phyloP scores from a whole-genome alignment of 92 coral and sea anemone genomes.

The Galaxea fascicularis region DNA sequence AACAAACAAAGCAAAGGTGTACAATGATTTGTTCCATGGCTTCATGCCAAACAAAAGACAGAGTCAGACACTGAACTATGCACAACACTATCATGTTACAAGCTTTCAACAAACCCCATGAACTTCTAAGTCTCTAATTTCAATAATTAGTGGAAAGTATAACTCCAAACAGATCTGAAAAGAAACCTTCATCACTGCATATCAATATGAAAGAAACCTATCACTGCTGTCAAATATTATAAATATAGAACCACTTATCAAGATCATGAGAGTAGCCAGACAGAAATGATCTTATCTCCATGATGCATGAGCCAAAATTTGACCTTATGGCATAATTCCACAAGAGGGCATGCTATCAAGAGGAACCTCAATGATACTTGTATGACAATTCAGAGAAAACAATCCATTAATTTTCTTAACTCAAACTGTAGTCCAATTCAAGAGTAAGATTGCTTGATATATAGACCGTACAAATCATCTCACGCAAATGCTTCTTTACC shows the following conservation, averaged over 20 bases:
- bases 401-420: neutral
- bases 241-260: neutral
- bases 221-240: neutral
- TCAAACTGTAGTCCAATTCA: neutral
- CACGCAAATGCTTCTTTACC: neutral
- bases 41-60: neutral
- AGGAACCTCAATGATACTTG: neutral
- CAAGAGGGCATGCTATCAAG: neutral
- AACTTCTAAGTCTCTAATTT: neutral
- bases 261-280: neutral
- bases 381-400: neutral
- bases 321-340: constrained; percentile 5
- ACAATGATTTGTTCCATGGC: too few relatives aligned
- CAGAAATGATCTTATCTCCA: constrained; percentile 30
- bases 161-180: neutral
- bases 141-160: neutral
- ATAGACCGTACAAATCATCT: neutral
- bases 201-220: neutral
- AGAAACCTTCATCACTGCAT: neutral
- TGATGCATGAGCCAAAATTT: neutral
- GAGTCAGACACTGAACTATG: neutral
- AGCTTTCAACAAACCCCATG: neutral
- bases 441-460: too few relatives aligned
- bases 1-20: too few relatives aligned
- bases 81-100: neutral